These are phyloP conservation scores for Cylas formicarius DNA, from an alignment of 1,140 invertebrate species.

Conservation along the genomic window DNA sequence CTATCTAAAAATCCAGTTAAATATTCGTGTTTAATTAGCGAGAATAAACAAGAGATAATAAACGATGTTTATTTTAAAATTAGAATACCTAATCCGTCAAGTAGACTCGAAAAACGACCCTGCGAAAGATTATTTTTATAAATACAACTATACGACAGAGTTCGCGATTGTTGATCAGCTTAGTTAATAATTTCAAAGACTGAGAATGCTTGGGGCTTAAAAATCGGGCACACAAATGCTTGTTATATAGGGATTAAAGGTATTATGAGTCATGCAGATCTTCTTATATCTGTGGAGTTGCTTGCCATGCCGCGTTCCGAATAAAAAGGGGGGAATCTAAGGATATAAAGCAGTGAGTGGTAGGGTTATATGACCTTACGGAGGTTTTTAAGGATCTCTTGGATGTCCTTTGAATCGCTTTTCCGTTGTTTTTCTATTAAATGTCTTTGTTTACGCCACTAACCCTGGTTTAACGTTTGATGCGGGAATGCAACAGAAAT, in stretches of 20 bases:
- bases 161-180: conserved; percentile 29
- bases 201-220: conserved; percentile 30
- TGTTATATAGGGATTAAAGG: conserved; percentile 39
- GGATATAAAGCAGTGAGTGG: conserved; percentile 20
- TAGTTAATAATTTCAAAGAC: conserved; percentile 33
- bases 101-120: conserved; percentile 21
- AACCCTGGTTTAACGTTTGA: too few relatives aligned
- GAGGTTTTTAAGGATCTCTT: too few relatives aligned
- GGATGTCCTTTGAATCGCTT: too few relatives aligned
- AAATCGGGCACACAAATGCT: conserved; percentile 35
- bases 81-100: conserved; percentile 26
- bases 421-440: too few relatives aligned
- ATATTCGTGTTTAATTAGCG: conserved; percentile 25
- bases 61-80: conserved; percentile 22
- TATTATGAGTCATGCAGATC: conserved; percentile 39
- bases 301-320: conserved; percentile 10
- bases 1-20: too few relatives aligned
- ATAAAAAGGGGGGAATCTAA: conserved; percentile 19
- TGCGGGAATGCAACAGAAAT: too few relatives aligned
- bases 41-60: conserved; percentile 24
- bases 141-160: conserved; percentile 21
- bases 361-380: conserved; percentile 17
- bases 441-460: too few relatives aligned
- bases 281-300: conserved; percentile 31
- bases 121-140: conserved; percentile 28